phyloP scores from a whole-genome alignment of 2,113 vertebrate species.

The Nerophis ophidion region DNA sequence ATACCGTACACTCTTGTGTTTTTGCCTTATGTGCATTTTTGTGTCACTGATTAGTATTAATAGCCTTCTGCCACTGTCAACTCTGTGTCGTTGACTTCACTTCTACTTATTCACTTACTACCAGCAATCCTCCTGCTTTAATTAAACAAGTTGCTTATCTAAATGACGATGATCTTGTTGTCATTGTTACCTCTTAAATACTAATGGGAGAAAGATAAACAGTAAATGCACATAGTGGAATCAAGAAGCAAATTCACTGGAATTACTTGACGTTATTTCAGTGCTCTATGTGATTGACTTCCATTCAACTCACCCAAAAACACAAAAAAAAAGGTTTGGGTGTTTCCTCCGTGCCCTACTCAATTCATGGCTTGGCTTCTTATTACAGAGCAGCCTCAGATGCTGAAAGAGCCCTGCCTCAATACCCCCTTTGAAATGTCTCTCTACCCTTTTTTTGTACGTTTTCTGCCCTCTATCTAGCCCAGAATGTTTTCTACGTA shows the following conservation, averaged over 20 bases:
- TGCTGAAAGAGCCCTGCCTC: constrained; percentile 41
- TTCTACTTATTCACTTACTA: neutral
- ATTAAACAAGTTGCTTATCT: neutral
- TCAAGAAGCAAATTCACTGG: neutral
- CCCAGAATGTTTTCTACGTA: constrained; percentile 25
- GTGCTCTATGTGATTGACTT: constrained; percentile 22
- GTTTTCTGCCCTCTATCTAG: constrained; percentile 35
- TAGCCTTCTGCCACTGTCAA: neutral
- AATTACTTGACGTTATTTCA: constrained; percentile 4
- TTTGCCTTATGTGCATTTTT: neutral
- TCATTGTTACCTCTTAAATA: neutral
- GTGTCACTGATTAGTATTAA: constrained; percentile 14
- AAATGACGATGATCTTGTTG: neutral
- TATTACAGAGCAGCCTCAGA: constrained; percentile 39
- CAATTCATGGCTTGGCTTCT: constrained; percentile 39
- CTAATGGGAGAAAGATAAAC: neutral
- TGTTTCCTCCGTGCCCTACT: constrained; percentile 33
- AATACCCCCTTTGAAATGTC: constrained; percentile 39
- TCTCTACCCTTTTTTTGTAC: constrained; percentile 38
- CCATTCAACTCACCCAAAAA: constrained; percentile 14
- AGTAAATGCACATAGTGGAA: neutral
- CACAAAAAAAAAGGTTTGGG: constrained; percentile 1
- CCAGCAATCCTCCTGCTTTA: constrained; percentile 8
- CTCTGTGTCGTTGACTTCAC: neutral
- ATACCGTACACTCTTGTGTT: neutral